Evolutionary conservation across 2,888 invertebrate genomes (phyloP).

Genomic region (Gari tellinella): DNA sequence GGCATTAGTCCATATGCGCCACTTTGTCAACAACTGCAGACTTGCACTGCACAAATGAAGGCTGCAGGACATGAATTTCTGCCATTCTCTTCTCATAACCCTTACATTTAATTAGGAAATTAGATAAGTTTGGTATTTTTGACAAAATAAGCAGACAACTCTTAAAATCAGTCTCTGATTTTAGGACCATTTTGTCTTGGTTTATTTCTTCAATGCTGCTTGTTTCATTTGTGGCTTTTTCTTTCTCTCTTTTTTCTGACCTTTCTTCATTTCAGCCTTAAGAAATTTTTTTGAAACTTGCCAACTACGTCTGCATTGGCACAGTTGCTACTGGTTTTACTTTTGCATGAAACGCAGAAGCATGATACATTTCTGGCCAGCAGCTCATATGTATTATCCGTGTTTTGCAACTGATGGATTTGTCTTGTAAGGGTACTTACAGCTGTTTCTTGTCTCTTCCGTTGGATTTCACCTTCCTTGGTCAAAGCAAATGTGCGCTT

Average conservation of each 20-base stretch:
- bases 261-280: background rate
- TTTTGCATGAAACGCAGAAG: conserved; percentile 32
- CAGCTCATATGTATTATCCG: conserved; percentile 12
- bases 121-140: too few species aligned
- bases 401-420: conserved; percentile 29
- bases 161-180: conserved; percentile 19
- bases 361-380: conserved; percentile 30
- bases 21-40: conserved; percentile 31
- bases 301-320: background rate
- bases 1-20: conserved; percentile 38
- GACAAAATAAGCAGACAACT: too few species aligned
- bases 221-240: conserved; percentile 24
- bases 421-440: conserved; percentile 21
- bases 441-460: conserved; percentile 21
- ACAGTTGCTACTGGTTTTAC: conserved; percentile 4
- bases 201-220: conserved; percentile 15
- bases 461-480: conserved; percentile 27
- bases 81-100: conserved; percentile 25
- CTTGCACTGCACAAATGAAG: too few species aligned
- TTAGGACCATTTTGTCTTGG: conserved; percentile 23
- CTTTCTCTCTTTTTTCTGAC: conserved; percentile 23
- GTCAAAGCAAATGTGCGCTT: conserved; percentile 33
- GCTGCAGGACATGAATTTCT: conserved; percentile 28
- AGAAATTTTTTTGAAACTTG: background rate
- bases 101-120: too few species aligned